phyloP scores from a whole-genome alignment of 2,113 vertebrate species.

The Tetrao urogallus region DNA sequence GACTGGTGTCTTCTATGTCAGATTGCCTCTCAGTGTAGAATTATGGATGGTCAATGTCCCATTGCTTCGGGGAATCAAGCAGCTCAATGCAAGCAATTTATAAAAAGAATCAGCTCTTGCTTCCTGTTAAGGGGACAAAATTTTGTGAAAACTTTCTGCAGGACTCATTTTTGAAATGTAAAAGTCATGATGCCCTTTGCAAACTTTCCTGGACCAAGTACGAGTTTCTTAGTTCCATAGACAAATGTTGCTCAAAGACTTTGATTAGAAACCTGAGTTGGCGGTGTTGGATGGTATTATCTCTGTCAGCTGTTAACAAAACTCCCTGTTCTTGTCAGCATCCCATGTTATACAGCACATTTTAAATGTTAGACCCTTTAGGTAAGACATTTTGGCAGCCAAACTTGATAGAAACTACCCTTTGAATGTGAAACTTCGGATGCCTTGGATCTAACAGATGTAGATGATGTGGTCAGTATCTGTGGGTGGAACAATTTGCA shows the following conservation, averaged over 20 bases:
- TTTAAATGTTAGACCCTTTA: background rate
- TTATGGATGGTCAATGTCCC: background rate
- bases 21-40: background rate
- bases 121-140: background rate
- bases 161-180: background rate
- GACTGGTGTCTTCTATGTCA: background rate
- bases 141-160: background rate
- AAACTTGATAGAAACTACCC: background rate
- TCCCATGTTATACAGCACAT: background rate
- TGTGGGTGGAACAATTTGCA: background rate
- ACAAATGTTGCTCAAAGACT: background rate
- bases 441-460: background rate
- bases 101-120: background rate
- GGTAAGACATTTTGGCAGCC: background rate
- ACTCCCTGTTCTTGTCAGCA: background rate
- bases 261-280: background rate
- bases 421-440: background rate
- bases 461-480: background rate
- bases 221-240: background rate
- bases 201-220: background rate
- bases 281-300: background rate
- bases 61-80: background rate
- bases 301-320: background rate
- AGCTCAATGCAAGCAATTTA: background rate
- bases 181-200: background rate